Percentiles rank a stretch among this genome's conserved stretches.
These are phyloP conservation scores for Hydrolagus affinis DNA, from an alignment of 2,113 vertebrate genomes.

Conservation along the genomic window DNA sequence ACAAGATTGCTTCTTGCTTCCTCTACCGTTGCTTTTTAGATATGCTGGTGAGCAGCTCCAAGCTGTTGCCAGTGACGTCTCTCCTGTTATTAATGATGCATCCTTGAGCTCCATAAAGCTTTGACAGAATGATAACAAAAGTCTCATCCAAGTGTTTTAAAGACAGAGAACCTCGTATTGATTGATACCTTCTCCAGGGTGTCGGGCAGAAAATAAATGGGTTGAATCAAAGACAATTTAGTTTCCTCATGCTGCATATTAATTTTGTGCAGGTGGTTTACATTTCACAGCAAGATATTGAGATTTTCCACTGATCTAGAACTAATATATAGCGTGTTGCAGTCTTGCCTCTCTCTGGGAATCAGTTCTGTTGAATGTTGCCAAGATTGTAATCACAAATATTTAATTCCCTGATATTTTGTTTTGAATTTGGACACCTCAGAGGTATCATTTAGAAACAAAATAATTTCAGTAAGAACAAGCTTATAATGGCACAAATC, in stretches of 20 bases:
- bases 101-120: not conserved
- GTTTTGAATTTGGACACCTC: not conserved
- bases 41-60: not conserved
- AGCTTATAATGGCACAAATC: not conserved
- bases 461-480: not conserved
- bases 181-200: not conserved
- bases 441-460: not conserved
- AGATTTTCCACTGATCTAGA: not conserved
- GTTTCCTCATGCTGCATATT: not conserved
- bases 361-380: not conserved
- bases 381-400: not conserved
- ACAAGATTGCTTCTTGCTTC: not conserved
- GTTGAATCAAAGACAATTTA: not conserved
- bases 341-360: not conserved
- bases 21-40: not conserved
- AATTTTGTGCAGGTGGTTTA: not conserved
- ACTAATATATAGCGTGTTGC: not conserved
- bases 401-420: not conserved
- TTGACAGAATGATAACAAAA: not conserved
- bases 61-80: not conserved
- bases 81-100: not conserved
- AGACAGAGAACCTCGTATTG: not conserved
- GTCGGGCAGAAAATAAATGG: not conserved
- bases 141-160: not conserved
- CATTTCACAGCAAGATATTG: not conserved